These are phyloP conservation scores for Monoplex corrugatus DNA, from an alignment of 2,888 invertebrate species.

Conservation along the genomic window DNA sequence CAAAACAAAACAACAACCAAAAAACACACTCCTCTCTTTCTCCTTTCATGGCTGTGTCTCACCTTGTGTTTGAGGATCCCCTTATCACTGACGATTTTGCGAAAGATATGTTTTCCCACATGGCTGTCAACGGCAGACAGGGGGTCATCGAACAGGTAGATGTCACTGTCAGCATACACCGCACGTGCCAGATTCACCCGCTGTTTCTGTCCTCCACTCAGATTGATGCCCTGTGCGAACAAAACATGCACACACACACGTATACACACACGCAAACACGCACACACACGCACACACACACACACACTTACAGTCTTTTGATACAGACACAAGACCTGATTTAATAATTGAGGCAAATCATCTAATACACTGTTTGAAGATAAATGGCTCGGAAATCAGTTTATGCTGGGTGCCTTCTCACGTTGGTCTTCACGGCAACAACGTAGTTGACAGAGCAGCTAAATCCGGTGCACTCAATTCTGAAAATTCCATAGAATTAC, in stretches of 20 bases:
- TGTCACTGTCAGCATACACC: slow-evolving; percentile 42
- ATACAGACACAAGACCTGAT: too few species aligned
- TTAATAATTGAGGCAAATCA: too few species aligned
- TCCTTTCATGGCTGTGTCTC: background rate
- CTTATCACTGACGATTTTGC: slow-evolving; percentile 92
- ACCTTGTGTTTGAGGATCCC: slow-evolving; percentile 83
- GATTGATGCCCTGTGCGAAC: slow-evolving; percentile 38
- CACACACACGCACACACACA: background rate
- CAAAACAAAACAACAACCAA: background rate
- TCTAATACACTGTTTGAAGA: too few species aligned
- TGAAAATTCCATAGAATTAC: too few species aligned
- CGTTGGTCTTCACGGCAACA: too few species aligned
- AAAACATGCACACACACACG: background rate
- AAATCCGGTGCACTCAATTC: too few species aligned
- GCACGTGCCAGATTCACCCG: slow-evolving; percentile 47
- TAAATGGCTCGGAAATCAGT: too few species aligned
- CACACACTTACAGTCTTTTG: too few species aligned
- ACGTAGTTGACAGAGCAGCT: too few species aligned
- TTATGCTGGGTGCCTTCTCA: too few species aligned
- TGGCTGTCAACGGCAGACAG: slow-evolving; percentile 50
- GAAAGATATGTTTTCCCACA: slow-evolving; percentile 95
- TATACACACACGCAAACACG: too few species aligned
- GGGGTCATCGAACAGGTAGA: slow-evolving; percentile 48
- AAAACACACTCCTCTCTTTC: too few species aligned
- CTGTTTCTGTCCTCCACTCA: slow-evolving; percentile 49